Evolutionary conservation across 92 coral and sea anemone species (phyloP), one percentile per base, ranked within the genome.

Genomic region (Scolanthus callimorphus): DNA sequence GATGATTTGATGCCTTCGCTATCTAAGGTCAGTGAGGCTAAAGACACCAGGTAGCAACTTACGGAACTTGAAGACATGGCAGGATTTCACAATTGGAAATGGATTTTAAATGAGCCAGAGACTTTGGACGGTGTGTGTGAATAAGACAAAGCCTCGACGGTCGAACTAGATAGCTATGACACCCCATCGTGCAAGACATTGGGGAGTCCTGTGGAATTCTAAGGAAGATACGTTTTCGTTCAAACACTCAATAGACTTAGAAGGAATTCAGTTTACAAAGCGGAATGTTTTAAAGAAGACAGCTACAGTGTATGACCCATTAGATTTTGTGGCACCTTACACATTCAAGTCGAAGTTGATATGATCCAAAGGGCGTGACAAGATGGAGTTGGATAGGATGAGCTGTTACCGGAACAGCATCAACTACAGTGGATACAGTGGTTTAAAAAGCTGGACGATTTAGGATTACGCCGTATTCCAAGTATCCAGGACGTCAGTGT

Each of bases 1-100:
- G 86, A 73, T 54, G 76, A 72, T 41, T 27, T 80, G 41, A 80
- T 80, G 81, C 67, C 76, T 24, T 80, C 81, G 43, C 69, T 66
- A 20, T 52, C 39, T 10, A 54, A 63, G 34, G 69, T 79, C 28
- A 66, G 55, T 37, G 19, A 37, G 67, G 77, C 85, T 11, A 80
- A 60, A 26, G 86, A 80, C 39, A 62, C 59, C 54, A 59, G 65
- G 25, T 58, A 63, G 50, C 71, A 65, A 54, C 64, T 80, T 25
- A 66, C 83, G 28, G 57, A 67, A 17, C 70, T 80, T 27, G 77
- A 82, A 17, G 82, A 65, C 61, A 67, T 19, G 46, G 75, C 74
- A 21, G 60, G 71, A 55, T 80, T 80, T 23, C 86, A 65, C 55
- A 65, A 73, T 31, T 62, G 67, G 29, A 80, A 80, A 41, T 80